Conservation (phyloP, 2,113 vertebrate species). For the Climacteris rufus region DNA sequence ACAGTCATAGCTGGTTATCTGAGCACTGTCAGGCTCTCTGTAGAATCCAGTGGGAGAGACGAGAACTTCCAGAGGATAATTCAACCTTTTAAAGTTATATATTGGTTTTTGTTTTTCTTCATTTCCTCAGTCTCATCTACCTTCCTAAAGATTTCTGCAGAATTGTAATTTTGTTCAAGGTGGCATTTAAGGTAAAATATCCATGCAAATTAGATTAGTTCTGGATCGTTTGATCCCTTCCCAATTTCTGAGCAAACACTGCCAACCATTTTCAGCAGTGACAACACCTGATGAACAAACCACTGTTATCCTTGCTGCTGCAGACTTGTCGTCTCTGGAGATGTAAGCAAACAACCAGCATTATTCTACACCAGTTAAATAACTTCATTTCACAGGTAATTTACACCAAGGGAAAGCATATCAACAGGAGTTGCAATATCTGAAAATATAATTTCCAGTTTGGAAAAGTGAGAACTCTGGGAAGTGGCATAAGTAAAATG, state of each 20-base stretch:
- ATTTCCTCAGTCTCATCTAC: not conserved
- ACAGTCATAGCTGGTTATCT: not conserved
- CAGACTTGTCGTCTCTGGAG: not conserved
- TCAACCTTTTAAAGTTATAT: not conserved
- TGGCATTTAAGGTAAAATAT: constrained; percentile 41
- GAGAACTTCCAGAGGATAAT: not conserved
- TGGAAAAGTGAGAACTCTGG: not conserved
- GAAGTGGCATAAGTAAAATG: not conserved
- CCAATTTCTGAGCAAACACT: not conserved
- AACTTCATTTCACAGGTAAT: constrained; percentile 9
- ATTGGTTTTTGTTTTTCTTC: not conserved
- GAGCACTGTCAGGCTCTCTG: not conserved
- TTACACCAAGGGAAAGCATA: not conserved
- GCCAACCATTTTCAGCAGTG: not conserved
- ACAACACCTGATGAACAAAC: not conserved
- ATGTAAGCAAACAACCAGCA: not conserved
- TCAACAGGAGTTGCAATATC: not conserved
- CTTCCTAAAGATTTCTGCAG: not conserved
- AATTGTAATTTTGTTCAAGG: not conserved
- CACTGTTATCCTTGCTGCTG: not conserved
- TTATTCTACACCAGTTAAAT: not conserved
- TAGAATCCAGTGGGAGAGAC: not conserved
- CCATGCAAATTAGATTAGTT: constrained; percentile 36
- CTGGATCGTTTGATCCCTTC: not conserved
- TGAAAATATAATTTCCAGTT: not conserved